Evolutionary conservation across 2,888 invertebrate genomes (phyloP).

Genomic region (Apoderus coryli): DNA sequence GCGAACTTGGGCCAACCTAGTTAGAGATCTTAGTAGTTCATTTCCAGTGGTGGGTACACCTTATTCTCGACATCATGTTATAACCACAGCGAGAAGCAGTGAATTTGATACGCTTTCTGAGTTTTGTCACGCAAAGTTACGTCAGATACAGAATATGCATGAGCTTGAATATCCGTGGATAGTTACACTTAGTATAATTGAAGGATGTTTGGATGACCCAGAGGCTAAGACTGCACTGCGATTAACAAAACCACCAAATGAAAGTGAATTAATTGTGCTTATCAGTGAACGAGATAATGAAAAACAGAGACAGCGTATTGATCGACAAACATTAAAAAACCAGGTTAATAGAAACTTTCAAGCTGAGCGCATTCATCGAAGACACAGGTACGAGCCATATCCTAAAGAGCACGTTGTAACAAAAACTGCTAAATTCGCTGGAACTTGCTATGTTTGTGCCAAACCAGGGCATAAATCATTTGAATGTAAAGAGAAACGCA

Average conservation of each 20-base stretch:
- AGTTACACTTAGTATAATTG: slow-evolving; percentile 7
- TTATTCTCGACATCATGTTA: no score
- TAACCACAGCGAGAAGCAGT: slow-evolving; percentile 3
- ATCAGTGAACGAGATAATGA: slow-evolving; percentile 8
- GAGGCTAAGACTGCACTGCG: slow-evolving; percentile 6
- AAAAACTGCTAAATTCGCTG: slow-evolving; percentile 6
- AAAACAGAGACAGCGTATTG: slow-evolving; percentile 6
- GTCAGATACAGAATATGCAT: slow-evolving; percentile 6
- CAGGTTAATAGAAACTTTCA: no score
- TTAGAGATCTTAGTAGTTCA: slow-evolving; percentile 5
- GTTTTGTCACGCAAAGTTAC: slow-evolving; percentile 6
- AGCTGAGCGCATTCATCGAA: slow-evolving; percentile 3
- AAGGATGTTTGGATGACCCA: slow-evolving; percentile 3
- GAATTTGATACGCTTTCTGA: slow-evolving; percentile 8
- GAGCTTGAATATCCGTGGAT: slow-evolving; percentile 6
- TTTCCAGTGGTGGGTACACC: slow-evolving; percentile 7
- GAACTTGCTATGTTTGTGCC: no score
- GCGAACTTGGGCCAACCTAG: slow-evolving; percentile 7
- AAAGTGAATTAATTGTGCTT: slow-evolving; percentile 8
- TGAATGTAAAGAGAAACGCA: slow-evolving; percentile 5
- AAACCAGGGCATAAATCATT: slow-evolving; percentile 7
- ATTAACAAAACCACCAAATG: slow-evolving; percentile 3
- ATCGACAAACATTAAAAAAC: slow-evolving; percentile 1
- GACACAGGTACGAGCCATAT: slow-evolving; percentile 8
- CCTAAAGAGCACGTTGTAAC: no score